Conservation (phyloP, 1,140 invertebrate genomes). For the Heliothis subflexa region DNA sequence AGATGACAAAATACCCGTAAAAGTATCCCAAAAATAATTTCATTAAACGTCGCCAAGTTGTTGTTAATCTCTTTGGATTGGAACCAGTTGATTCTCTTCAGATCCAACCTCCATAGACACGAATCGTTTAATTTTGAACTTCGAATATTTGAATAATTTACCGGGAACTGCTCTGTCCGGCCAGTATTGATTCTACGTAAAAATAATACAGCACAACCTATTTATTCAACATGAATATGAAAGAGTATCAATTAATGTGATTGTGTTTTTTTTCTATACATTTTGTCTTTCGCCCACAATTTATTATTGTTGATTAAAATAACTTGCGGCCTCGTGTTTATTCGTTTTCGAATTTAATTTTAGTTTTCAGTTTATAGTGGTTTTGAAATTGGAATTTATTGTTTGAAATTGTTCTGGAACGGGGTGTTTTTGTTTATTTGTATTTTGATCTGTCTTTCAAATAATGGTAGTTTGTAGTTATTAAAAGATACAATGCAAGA, state of each 20-base stretch:
- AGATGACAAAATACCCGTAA: not conserved
- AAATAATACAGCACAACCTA: conserved; percentile 49
- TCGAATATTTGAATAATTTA: conserved; percentile 60
- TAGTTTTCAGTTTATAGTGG: not conserved
- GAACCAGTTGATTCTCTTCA: conserved; percentile 37
- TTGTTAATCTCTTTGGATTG: conserved; percentile 16
- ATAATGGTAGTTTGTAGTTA: too few species aligned
- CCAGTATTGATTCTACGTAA: conserved; percentile 58
- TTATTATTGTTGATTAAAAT: conserved; percentile 19
- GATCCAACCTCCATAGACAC: conserved; percentile 11
- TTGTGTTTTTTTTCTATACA: conserved; percentile 14
- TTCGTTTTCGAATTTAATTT: conserved; percentile 22
- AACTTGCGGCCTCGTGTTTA: conserved; percentile 5
- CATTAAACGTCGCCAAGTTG: not conserved
- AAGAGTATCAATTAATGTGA: conserved; percentile 5
- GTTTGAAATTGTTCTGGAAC: not conserved
- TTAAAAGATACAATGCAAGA: too few species aligned
- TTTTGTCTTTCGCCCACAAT: conserved; percentile 4
- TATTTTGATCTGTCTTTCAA: not conserved
- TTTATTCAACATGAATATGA: conserved; percentile 46
- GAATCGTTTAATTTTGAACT: conserved; percentile 50
- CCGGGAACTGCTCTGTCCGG: conserved; percentile 47
- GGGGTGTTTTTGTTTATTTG: not conserved
- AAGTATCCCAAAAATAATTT: not conserved
- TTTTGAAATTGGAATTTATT: conserved; percentile 1